A percentile compares a stretch with the other conserved stretches of the same genome.
These are phyloP conservation scores for Tetrapedia diversipes DNA, from an alignment of 2,888 invertebrate species.

Conservation along the genomic window DNA sequence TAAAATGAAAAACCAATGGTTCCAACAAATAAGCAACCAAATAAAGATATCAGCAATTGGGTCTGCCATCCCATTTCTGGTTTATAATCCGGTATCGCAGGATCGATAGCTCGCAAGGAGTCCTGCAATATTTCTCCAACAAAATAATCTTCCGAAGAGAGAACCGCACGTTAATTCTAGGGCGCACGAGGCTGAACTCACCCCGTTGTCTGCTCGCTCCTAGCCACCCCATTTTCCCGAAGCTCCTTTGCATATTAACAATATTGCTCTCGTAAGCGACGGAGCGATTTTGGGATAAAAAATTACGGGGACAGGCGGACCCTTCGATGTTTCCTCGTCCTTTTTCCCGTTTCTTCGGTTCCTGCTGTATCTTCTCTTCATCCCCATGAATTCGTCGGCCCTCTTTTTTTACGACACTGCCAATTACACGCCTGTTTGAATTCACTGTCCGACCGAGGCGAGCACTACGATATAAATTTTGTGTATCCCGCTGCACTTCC, in stretches of 20 bases:
- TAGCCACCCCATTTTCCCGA: conserved; percentile 81
- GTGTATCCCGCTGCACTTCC: conserved; percentile 71
- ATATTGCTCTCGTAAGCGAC: conserved; percentile 80
- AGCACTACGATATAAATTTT: conserved; percentile 80
- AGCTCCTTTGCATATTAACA: conserved; percentile 83
- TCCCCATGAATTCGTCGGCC: conserved; percentile 41
- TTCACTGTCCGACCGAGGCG: conserved; percentile 80
- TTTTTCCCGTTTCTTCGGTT: conserved; percentile 58
- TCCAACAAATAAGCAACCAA: too few relatives aligned
- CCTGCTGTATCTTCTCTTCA: conserved; percentile 21
- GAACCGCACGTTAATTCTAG: conserved; percentile 68
- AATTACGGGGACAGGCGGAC: conserved; percentile 78
- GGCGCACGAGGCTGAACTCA: conserved; percentile 29
- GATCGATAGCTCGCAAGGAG: conserved; percentile 64
- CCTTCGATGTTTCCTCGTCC: conserved; percentile 66
- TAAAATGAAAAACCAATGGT: too few relatives aligned
- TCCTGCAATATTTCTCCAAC: conserved; percentile 72
- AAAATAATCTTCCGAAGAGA: conserved; percentile 74
- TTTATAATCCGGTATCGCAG: conserved; percentile 5
- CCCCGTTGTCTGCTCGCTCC: conserved; percentile 77
- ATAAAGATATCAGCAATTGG: too few relatives aligned
- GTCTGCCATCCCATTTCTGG: too few relatives aligned
- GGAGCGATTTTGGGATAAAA: conserved; percentile 78
- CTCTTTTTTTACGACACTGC: conserved; percentile 82
- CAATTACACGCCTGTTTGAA: conserved; percentile 83